Conservation (phyloP, 2,113 vertebrate genomes). For the Coregonus clupeaformis region DNA sequence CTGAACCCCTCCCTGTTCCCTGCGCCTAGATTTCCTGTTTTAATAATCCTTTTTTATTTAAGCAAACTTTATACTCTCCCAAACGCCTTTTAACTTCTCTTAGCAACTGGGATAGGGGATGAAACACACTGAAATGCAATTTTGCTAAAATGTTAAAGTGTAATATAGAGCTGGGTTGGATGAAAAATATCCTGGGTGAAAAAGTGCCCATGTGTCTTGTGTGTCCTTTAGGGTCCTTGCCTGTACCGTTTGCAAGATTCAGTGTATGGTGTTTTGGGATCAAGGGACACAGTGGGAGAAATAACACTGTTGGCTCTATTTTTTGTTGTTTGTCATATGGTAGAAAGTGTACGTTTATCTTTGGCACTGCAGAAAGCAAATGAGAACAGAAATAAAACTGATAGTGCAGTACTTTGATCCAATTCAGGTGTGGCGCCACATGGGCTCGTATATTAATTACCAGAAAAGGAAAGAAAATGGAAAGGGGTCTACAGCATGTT, state of each 20-base stretch:
- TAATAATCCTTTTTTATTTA: not conserved
- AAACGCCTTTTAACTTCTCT: not conserved
- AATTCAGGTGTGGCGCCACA: slow-evolving; percentile 48
- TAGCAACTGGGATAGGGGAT: not conserved
- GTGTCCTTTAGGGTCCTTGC: slow-evolving; percentile 22
- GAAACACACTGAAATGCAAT: not conserved
- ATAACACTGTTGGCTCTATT: slow-evolving; percentile 42
- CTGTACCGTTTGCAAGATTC: slow-evolving; percentile 7
- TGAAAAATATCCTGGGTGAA: not conserved
- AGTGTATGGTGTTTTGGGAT: slow-evolving; percentile 47
- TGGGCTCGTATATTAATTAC: slow-evolving; percentile 48
- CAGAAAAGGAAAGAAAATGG: slow-evolving; percentile 46
- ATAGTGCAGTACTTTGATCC: slow-evolving; percentile 29
- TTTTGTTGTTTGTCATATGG: slow-evolving; percentile 38
- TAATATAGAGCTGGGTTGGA: no score
- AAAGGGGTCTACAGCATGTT: slow-evolving; percentile 28
- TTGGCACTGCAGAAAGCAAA: slow-evolving; percentile 44
- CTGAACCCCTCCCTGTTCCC: not conserved
- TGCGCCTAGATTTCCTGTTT: not conserved
- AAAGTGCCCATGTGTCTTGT: slow-evolving; percentile 6
- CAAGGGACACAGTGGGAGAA: slow-evolving; percentile 51
- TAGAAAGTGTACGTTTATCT: slow-evolving; percentile 47
- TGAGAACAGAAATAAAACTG: slow-evolving; percentile 31
- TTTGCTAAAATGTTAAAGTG: no score
- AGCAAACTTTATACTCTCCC: not conserved